Conservation (phyloP, 2,113 vertebrate genomes). For the Pipa parva region DNA sequence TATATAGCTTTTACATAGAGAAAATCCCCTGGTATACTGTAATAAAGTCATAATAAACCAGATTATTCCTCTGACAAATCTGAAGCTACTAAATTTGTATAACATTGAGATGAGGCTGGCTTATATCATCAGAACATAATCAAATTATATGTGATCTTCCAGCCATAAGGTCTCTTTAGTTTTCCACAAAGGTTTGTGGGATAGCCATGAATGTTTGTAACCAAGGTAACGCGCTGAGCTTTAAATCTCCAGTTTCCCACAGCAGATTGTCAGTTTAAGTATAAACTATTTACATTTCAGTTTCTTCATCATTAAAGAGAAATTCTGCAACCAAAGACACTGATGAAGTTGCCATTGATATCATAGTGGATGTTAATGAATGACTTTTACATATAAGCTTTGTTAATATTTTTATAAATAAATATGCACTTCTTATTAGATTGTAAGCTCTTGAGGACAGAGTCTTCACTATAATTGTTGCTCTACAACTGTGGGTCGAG, state of each 20-base stretch:
- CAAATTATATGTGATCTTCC: constrained; percentile 40
- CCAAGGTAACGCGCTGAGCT: constrained; percentile 17
- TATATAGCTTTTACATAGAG: not conserved
- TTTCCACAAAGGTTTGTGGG: not conserved
- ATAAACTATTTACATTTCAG: no score
- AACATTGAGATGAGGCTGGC: constrained; percentile 28
- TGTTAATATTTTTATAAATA: no score
- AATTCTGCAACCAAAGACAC: not conserved
- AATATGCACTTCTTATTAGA: no score
- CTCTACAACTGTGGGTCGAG: no score
- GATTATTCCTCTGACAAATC: constrained; percentile 34
- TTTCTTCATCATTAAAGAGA: no score
- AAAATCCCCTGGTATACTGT: not conserved
- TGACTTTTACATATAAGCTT: no score
- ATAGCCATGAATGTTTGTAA: constrained; percentile 39
- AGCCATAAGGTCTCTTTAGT: constrained; percentile 24
- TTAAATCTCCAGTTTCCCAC: no score
- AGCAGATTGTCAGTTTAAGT: no score
- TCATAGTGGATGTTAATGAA: no score
- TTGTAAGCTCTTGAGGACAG: no score
- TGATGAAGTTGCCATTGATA: not conserved
- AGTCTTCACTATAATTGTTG: no score
- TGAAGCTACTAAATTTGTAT: constrained; percentile 27
- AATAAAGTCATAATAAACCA: constrained; percentile 36
- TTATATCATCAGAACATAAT: constrained; percentile 45